Evolutionary conservation across 2,888 invertebrate species (phyloP).

Genomic region (Drosophila anomalata): DNA sequence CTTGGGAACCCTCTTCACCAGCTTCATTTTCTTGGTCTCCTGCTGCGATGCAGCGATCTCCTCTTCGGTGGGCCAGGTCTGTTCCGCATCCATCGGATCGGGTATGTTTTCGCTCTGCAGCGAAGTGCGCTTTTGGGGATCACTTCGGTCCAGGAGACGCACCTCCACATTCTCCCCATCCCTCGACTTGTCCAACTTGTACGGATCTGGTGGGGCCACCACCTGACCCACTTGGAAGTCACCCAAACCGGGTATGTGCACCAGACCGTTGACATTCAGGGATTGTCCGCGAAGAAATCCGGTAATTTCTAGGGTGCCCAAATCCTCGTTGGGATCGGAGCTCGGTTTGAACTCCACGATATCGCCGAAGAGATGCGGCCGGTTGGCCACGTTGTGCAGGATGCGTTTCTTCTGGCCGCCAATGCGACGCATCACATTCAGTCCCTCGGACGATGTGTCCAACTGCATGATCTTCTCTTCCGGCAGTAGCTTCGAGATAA

Average conservation of each 20-base stretch:
- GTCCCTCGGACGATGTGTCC: conserved; percentile 90
- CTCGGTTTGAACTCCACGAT: conserved; percentile 87
- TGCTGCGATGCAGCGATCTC: conserved; percentile 90
- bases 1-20: conserved; percentile 93
- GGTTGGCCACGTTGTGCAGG: conserved; percentile 90
- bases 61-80: conserved; percentile 98
- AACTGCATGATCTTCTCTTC: conserved; percentile 92
- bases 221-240: conserved; percentile 96
- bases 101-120: conserved; percentile 91
- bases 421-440: conserved; percentile 90
- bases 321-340: conserved; percentile 79
- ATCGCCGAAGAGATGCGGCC: conserved; percentile 94
- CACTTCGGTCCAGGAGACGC: conserved; percentile 85
- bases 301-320: conserved; percentile 90
- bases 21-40: conserved; percentile 86
- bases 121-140: conserved; percentile 89
- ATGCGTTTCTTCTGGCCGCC: conserved; percentile 92
- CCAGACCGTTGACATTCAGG: conserved; percentile 93
- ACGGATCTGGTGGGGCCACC: conserved; percentile 89
- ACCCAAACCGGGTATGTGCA: conserved; percentile 96
- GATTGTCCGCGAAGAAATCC: conserved; percentile 94
- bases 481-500: conserved; percentile 90
- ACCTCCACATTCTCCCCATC: conserved; percentile 70
- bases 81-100: conserved; percentile 97
- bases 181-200: conserved; percentile 85